Evolutionary conservation across 1,140 invertebrate species (phyloP).

Genomic region (Cherax quadricarinatus): DNA sequence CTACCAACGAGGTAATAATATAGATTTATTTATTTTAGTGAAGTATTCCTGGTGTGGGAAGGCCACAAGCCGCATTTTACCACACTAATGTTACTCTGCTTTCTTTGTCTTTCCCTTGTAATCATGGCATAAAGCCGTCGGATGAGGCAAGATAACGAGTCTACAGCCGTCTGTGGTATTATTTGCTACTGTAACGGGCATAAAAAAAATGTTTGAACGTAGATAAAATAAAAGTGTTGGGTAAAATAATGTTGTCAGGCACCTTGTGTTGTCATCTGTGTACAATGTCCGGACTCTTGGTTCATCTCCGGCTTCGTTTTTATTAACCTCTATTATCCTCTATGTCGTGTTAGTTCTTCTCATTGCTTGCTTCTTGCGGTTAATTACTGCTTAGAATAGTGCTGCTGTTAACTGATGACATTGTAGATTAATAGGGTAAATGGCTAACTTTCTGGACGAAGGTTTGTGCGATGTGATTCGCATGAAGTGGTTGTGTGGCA

Average conservation of each 20-base stretch:
- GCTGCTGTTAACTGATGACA: background rate
- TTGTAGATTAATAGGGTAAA: background rate
- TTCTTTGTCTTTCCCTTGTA: no score
- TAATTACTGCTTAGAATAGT: background rate
- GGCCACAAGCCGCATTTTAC: no score
- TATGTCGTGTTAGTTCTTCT: background rate
- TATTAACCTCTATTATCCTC: background rate
- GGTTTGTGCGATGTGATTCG: background rate
- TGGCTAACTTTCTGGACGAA: background rate
- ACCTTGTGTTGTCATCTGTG: conserved; percentile 16
- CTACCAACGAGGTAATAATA: no score
- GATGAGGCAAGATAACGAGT: no score
- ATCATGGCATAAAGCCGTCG: no score
- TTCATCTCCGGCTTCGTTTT: background rate
- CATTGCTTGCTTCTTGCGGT: background rate
- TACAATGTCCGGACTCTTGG: background rate
- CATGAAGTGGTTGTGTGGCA: conserved; percentile 64
- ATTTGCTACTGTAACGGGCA: no score
- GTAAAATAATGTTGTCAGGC: background rate
- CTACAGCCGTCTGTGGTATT: no score
- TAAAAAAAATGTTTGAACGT: no score
- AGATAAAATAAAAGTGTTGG: no score
- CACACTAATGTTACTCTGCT: no score
- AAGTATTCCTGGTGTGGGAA: no score
- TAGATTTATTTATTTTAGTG: no score